A percentile compares a stretch with the other conserved stretches of the same genome.
These are phyloP conservation scores for Actenoides hombroni DNA, from an alignment of 2,113 vertebrate genomes.

Conservation along the genomic window DNA sequence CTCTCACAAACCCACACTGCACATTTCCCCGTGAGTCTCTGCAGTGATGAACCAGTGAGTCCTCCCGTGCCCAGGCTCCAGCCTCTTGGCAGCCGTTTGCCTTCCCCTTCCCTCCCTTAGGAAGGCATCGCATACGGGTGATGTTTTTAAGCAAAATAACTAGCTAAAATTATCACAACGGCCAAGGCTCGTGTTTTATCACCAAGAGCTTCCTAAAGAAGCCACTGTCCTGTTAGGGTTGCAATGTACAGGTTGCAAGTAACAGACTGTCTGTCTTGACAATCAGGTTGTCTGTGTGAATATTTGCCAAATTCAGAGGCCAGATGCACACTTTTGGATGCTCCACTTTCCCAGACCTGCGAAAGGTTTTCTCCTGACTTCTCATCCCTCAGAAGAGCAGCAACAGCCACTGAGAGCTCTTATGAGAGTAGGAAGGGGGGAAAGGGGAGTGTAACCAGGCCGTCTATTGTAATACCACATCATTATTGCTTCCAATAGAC, in stretches of 20 bases:
- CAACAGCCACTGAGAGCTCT: neutral
- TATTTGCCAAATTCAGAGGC: neutral
- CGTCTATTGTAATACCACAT: neutral
- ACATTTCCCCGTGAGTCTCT: accelerated
- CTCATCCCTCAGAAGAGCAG: neutral
- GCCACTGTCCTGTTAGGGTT: neutral
- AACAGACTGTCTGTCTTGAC: neutral
- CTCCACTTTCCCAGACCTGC: neutral
- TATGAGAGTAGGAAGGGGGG: neutral
- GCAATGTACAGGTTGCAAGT: neutral
- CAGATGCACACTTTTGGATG: neutral
- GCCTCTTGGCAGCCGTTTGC: accelerated
- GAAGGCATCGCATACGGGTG: neutral
- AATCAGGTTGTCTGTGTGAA: neutral
- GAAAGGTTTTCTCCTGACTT: neutral
- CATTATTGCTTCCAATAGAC: neutral
- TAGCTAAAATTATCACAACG: neutral
- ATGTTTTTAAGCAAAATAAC: neutral
- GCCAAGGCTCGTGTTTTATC: neutral
- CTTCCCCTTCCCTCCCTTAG: neutral
- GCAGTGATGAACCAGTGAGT: accelerated
- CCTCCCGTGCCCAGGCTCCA: neutral
- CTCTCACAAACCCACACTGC: neutral
- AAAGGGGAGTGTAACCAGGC: neutral
- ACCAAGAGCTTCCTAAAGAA: neutral